Conservation (phyloP, 2,797 vertebrate genomes). For the Aeoliscus strigatus region DNA sequence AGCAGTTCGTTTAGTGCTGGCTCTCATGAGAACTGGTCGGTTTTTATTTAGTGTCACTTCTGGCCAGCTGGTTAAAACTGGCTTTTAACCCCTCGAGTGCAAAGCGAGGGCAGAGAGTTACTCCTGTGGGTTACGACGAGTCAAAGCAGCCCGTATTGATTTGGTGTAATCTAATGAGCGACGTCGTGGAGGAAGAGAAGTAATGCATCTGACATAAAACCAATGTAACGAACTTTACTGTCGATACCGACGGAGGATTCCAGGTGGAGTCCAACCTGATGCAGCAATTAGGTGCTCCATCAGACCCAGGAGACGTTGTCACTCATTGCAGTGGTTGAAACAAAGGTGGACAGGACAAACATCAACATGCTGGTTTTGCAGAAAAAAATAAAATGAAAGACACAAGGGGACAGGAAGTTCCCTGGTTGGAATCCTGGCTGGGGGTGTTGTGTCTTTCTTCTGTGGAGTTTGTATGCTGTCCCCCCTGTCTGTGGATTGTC, state of each 20-base stretch:
- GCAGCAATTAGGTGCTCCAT: neutral
- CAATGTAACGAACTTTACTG: slow-evolving; percentile 39
- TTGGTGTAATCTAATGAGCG: slow-evolving; percentile 39
- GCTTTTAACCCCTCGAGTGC: slow-evolving; percentile 20
- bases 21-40: no score
- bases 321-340: slow-evolving; percentile 6
- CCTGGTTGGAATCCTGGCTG: no score
- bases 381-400: no score
- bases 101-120: slow-evolving; percentile 7
- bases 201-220: slow-evolving; percentile 35
- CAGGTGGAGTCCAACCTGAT: slow-evolving; percentile 27
- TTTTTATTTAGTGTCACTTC: slow-evolving; percentile 1
- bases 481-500: no score
- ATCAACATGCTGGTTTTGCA: no score
- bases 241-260: slow-evolving; percentile 17
- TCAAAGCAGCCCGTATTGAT: slow-evolving; percentile 35
- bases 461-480: no score
- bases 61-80: slow-evolving; percentile 20
- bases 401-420: no score
- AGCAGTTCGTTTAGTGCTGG: no score
- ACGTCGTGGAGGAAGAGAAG: slow-evolving; percentile 9
- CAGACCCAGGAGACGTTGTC: slow-evolving; percentile 7
- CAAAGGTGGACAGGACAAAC: no score
- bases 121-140: slow-evolving; percentile 17
- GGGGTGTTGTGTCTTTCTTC: no score